Evolutionary conservation across 1,140 invertebrate species (phyloP), one percentile per base, ranked within the genome.

Genomic region (Camponotus floridanus): DNA sequence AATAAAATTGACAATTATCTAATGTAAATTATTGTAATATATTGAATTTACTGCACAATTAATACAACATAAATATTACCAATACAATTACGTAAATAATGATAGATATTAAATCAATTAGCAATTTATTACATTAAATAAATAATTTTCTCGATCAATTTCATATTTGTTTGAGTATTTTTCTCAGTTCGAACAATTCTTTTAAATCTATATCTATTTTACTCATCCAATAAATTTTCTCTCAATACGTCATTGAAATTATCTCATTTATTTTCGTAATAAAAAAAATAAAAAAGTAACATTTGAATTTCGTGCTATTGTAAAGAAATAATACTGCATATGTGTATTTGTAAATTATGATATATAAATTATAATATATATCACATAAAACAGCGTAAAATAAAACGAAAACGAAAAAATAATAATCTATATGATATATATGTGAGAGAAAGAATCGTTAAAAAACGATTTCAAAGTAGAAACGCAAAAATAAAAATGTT

Each of bases 1-100:
- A 73, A 83, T 61, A 45, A 48, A 74, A 45, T 42, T 45, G 15
- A 57, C 13, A 36, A n/a, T 65, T 68, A 21, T 21, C 11, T 48
- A 61, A 2, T 59, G 51, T 33, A 71, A 71, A 61, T 26, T 59
- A 33, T 15, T 61, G 33, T 36, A 2, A 39, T 39, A 26, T 39
- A 39, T 83, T 7, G 13, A 74, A 73, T 73, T 83, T n/a, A 18
- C 74, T 61, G 11, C 48, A 61, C 45, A 33, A 59, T 48, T 62
- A 26, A 26, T 45, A 26, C 26, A 65, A 70, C 15, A 42, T 33
- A 59, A 57, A 81, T 59, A n/a, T 71, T 45, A n/a, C 42, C n/a
- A 61, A 74, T 70, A 55, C 11, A 15, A 26, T 73, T 61, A 42
- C 26, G 21, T 71, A 42, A 45, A 61, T 68, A 61, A 83, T 59